Evolutionary conservation across 2,888 invertebrate species (phyloP).

Genomic region (Epinotia brunnichana): DNA sequence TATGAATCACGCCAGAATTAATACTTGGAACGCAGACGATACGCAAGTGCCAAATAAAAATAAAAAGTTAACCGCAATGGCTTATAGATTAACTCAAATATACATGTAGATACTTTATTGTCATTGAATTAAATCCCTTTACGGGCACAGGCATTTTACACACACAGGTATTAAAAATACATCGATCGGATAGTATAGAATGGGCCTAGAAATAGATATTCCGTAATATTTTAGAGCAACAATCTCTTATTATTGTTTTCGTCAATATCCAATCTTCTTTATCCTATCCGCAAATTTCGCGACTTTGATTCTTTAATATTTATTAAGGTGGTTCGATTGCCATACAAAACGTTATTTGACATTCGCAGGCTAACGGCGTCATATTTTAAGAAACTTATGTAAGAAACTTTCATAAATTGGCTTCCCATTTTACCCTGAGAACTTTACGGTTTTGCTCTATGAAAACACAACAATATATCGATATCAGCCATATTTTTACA

Average conservation of each 20-base stretch:
- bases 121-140: not conserved
- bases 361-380: too few relatives aligned
- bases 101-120: conserved; percentile 6
- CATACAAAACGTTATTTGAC: too few relatives aligned
- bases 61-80: not conserved
- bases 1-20: not conserved
- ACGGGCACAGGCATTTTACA: not conserved
- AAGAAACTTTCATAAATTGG: too few relatives aligned
- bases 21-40: not conserved
- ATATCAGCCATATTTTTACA: too few relatives aligned
- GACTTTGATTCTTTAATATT: not conserved
- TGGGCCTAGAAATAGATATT: not conserved
- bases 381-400: too few relatives aligned
- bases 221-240: too few relatives aligned
- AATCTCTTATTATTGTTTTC: too few relatives aligned
- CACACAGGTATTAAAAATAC: not conserved
- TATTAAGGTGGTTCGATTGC: too few relatives aligned
- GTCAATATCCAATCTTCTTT: too few relatives aligned
- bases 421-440: too few relatives aligned
- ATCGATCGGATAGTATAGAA: not conserved
- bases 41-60: not conserved
- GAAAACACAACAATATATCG: too few relatives aligned
- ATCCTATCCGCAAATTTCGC: not conserved
- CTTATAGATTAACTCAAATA: not conserved
- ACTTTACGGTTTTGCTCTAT: too few relatives aligned